A percentile compares a stretch with the other conserved stretches of the same genome.
Conservation (phyloP, 2,113 vertebrate genomes). For the Edolisoma coerulescens region DNA sequence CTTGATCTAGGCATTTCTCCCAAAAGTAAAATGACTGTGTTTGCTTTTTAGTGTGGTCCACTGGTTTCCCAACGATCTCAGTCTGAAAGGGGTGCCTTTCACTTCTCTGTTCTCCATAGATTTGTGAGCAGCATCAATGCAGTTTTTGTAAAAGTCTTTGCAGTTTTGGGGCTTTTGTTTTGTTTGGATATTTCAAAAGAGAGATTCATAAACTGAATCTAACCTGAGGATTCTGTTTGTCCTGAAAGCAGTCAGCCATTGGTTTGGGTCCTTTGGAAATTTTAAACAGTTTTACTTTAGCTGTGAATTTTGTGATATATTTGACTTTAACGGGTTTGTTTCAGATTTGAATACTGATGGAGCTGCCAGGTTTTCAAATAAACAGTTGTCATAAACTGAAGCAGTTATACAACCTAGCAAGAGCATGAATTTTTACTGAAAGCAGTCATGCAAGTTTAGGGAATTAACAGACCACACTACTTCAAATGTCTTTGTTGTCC, state of each 20-base stretch:
- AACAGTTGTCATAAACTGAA: not conserved
- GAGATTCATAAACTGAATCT: not conserved
- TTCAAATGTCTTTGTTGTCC: not conserved
- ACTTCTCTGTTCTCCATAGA: not conserved
- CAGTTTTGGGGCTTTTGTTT: not conserved
- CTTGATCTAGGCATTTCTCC: conserved; percentile 22
- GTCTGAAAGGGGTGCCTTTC: not conserved
- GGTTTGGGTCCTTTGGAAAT: not conserved
- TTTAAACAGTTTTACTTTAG: not conserved
- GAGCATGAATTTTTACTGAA: not conserved
- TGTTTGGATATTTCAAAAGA: not conserved
- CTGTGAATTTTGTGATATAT: not conserved
- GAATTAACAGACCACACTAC: not conserved
- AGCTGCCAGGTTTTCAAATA: not conserved
- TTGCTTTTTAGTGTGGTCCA: conserved; percentile 3
- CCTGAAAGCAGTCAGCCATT: not conserved
- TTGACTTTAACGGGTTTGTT: not conserved
- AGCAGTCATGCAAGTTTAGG: not conserved
- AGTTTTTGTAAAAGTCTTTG: not conserved
- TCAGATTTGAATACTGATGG: not conserved
- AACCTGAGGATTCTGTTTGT: not conserved
- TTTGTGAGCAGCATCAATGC: not conserved
- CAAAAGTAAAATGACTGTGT: not conserved
- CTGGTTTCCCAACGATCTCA: not conserved
- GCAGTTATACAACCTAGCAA: not conserved